Evolutionary conservation across 2,113 vertebrate species (phyloP).

Genomic region (Hippolais icterina): DNA sequence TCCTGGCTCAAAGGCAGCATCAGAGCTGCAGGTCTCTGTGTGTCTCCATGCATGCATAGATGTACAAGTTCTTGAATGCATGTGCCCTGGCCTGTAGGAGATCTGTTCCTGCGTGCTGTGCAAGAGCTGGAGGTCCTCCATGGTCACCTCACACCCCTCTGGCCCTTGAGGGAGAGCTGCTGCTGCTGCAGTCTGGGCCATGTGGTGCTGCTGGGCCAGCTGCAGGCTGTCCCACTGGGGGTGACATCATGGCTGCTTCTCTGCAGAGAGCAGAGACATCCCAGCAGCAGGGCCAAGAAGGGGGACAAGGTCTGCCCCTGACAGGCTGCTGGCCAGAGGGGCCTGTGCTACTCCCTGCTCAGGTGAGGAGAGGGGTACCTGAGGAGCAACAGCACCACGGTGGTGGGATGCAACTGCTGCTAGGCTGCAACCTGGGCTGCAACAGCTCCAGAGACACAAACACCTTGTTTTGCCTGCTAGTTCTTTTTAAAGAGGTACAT

Average conservation of each 20-base stretch:
- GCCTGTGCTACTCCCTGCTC: not conserved
- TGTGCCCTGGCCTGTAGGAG: not conserved
- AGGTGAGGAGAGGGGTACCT: not conserved
- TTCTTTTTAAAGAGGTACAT: not conserved
- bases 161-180: not conserved
- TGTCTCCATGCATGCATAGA: fast-evolving
- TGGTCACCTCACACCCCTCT: fast-evolving
- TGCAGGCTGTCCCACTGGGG: not conserved
- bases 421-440: not conserved
- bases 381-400: not conserved
- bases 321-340: not conserved
- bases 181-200: not conserved
- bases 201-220: not conserved
- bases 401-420: not conserved
- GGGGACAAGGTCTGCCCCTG: not conserved
- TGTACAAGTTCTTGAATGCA: not conserved
- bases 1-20: slow-evolving; percentile 34
- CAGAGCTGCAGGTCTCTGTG: not conserved
- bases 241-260: not conserved
- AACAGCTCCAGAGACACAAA: not conserved
- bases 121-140: not conserved
- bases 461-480: not conserved
- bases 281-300: not conserved
- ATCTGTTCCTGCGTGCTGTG: not conserved
- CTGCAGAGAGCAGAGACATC: not conserved